A percentile compares a stretch with the other conserved stretches of the same genome.
phyloP scores from a whole-genome alignment of 1,140 invertebrate genomes.

The Ceratosolen solmsi region DNA sequence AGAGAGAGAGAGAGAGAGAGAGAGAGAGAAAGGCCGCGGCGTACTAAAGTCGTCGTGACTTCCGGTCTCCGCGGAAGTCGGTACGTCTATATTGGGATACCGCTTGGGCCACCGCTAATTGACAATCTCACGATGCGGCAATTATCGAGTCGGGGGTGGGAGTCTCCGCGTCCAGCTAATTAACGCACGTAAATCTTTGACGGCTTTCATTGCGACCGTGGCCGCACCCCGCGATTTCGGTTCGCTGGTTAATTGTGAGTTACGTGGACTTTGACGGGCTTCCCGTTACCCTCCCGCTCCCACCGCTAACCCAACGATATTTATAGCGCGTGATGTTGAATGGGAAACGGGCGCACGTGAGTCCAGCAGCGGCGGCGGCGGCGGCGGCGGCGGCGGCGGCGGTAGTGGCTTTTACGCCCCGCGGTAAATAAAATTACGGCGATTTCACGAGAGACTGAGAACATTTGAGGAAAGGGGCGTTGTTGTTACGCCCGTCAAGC shows the following conservation, averaged over 20 bases:
- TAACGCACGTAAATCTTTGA: conserved; percentile 49
- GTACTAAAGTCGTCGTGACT: conserved; percentile 17
- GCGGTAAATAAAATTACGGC: conserved; percentile 50
- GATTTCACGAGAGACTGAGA: conserved; percentile 39
- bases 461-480: conserved; percentile 16
- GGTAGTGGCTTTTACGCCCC: neutral
- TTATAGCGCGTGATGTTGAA: conserved; percentile 33
- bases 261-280: conserved; percentile 24
- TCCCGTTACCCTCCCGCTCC: neutral
- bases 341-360: conserved; percentile 3
- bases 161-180: conserved; percentile 18
- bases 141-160: conserved; percentile 27
- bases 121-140: conserved; percentile 14
- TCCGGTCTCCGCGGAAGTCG: conserved; percentile 41
- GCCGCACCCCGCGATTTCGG: conserved; percentile 28
- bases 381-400: neutral
- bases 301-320: conserved; percentile 20
- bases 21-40: too few species aligned
- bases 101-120: conserved; percentile 7
- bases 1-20: too few species aligned
- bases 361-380: neutral
- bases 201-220: neutral
- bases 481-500: neutral
- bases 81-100: neutral
- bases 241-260: conserved; percentile 44